Base-by-base conservation (phyloP, 2,888 invertebrate species). In the Siphlonurus alternatus region DNA sequence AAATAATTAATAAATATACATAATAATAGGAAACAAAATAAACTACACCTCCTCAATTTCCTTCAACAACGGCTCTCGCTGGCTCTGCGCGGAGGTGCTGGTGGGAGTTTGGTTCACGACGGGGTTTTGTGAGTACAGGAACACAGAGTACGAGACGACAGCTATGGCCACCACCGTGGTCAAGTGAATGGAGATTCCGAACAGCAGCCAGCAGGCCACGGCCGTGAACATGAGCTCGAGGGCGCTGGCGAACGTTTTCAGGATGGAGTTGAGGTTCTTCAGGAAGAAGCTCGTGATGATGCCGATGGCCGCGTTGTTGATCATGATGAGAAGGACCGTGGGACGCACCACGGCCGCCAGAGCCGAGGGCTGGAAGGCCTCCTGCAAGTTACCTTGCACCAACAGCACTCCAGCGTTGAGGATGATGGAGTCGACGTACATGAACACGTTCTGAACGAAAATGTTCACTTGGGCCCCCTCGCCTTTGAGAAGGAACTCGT, bases 201-300 rank as follows among this genome's bases (percentile, higher is more conserved):
- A 94, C 61, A 95, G 76, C 61, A 92, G 73, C 80, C 89, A 92
- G 71, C 93, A 91, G 0, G 94, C 79, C 18, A 95, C 78, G 0
- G 95, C 95, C 0, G 95, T 95, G 71, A 96, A 88, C 63, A 94
- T 80, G 38, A 96, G 76, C 73, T 96, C 96, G 70, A 96, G 78
- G 18, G 94, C 95, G 77, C 93, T 92, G 1, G 96, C 96, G 76
- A 95, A 96, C 0, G 93, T 94, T 78, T 97, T 96, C 63, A 96
- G 78, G 72, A 97, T 95, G 0, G 95, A 95, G 75, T 96, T 96
- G 71, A 96, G 81, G 70, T 88, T 90, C 74, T 92, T 90, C 23
- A 97, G 78, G 73, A 96, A 96, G 75, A 96, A 89, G 75, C 93
- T 93, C 0, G 95, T 95, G 0, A 93, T 89, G 70, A 97, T 93